A percentile compares a stretch with the other conserved stretches of the same genome.
Evolutionary conservation across 1,140 invertebrate species (phyloP).

Genomic region (Hypsibius dujardini): DNA sequence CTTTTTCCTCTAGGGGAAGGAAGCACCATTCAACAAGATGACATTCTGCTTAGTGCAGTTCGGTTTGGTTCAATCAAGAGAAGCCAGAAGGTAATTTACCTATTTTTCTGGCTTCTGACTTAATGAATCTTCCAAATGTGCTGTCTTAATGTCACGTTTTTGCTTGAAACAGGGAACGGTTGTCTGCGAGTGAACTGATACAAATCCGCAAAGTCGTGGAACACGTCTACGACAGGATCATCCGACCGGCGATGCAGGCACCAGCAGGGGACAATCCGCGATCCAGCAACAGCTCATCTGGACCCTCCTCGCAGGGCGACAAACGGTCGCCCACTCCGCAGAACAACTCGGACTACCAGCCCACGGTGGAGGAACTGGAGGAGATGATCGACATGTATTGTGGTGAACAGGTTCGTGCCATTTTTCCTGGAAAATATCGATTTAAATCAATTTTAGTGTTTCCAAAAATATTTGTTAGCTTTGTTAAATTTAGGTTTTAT

Average conservation of each 20-base stretch:
- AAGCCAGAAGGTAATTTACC: constrained; percentile 12
- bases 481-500: too few relatives aligned
- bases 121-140: not conserved
- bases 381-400: constrained; percentile 22
- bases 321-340: constrained; percentile 18
- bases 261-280: constrained; percentile 37
- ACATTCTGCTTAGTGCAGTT: constrained; percentile 89
- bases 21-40: constrained; percentile 90
- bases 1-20: constrained; percentile 45
- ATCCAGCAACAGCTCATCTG: constrained; percentile 30
- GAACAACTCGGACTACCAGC: constrained; percentile 21
- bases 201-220: constrained; percentile 98
- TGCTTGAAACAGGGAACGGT: constrained; percentile 51
- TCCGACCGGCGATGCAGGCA: constrained; percentile 59
- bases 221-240: constrained; percentile 90
- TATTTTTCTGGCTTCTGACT: constrained; percentile 18
- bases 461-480: not conserved
- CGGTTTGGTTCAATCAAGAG: constrained; percentile 31
- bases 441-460: constrained; percentile 14
- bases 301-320: constrained; percentile 21
- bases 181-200: constrained; percentile 97
- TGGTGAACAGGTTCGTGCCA: constrained; percentile 19
- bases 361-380: constrained; percentile 19
- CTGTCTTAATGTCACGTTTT: too few relatives aligned
- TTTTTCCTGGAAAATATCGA: constrained; percentile 15